Base-by-base conservation (phyloP, 2,888 invertebrate genomes). In the Rhaphigaster nebulosa region DNA sequence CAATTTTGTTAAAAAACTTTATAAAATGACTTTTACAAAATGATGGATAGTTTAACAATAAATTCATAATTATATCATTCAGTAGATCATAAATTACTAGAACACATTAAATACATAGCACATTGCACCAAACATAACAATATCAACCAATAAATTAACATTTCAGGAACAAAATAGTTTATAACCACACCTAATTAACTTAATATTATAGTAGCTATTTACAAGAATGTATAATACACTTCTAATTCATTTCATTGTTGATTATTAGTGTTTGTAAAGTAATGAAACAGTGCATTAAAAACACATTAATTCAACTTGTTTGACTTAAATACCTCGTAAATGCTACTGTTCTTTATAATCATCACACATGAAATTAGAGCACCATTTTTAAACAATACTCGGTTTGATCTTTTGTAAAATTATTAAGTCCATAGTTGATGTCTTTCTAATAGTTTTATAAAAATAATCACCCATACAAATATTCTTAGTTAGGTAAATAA, bases 61-160 rank as follows among this genome's bases (percentile, higher is more conserved):
- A 84, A 84, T 84, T 84, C n/a, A 84, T 45, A n/a, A 84, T n/a
- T 45, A 84, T 84, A 50, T 84, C 45, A 84, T 50, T 84, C 41
- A 45, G 10, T 60, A 60, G 41, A 80, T 80, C 23, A 84, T 84
- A 84, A 84, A 41, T 50, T 45, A 50, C 45, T 50, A 84, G 84
- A 84, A 76, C 70, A 76, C 70, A 20, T 76, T 76, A 76, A 76
- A 76, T 76, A 76, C 34, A 65, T 65, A 65, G 8, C 15, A 65
- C 70, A 76, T 76, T 38, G 34, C 70, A 76, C 70, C 70, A 76
- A 76, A 76, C 70, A 76, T 76, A 76, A 76, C 70, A 76, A 76
- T 76, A 76, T 76, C 20, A 76, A 76, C 34, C 0, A 76, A 76
- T 76, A 34, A 76, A 76, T 76, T 76, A 76, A 76, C 70, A 76